Conservation (phyloP, 92 coral and sea anemone species). For the Diadumene lineata region DNA sequence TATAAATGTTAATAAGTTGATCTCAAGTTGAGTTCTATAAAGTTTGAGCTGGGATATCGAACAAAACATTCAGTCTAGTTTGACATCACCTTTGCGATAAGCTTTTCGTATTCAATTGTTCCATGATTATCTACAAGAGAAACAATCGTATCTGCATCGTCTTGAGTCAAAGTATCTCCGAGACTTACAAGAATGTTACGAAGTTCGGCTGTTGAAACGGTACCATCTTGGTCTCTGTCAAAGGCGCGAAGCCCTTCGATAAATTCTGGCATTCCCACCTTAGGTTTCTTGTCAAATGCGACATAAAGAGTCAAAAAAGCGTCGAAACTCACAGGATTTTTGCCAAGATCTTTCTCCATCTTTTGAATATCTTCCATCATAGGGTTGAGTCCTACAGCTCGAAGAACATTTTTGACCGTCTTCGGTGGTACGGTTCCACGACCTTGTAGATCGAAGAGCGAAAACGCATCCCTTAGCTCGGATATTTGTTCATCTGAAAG, state of each 20-base stretch:
- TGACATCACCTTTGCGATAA: constrained; percentile 62
- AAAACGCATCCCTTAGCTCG: constrained; percentile 79
- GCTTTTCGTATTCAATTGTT: constrained; percentile 72
- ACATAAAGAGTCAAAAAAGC: constrained; percentile 79
- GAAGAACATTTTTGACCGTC: constrained; percentile 49
- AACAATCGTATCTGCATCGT: constrained; percentile 74
- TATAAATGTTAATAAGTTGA: too few species aligned
- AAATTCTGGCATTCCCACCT: constrained; percentile 69
- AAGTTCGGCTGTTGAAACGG: constrained; percentile 72
- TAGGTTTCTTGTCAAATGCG: constrained; percentile 66
- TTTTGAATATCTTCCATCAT: constrained; percentile 67
- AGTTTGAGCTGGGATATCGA: neutral
- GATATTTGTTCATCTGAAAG: constrained; percentile 67
- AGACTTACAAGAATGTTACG: constrained; percentile 76
- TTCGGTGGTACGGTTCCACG: constrained; percentile 56
- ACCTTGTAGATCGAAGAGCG: constrained; percentile 69
- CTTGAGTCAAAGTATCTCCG: constrained; percentile 73
- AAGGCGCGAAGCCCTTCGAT: constrained; percentile 82
- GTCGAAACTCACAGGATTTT: constrained; percentile 56
- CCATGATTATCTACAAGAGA: constrained; percentile 67
- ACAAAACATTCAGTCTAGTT: too few species aligned
- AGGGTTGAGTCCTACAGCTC: constrained; percentile 82
- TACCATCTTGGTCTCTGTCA: constrained; percentile 83
- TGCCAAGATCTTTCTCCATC: constrained; percentile 53
- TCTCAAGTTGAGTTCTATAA: neutral